Percentiles rank a stretch among this genome's conserved stretches.
Evolutionary conservation across 2,888 invertebrate genomes (phyloP).

Genomic region (Eupithecia insigniata): DNA sequence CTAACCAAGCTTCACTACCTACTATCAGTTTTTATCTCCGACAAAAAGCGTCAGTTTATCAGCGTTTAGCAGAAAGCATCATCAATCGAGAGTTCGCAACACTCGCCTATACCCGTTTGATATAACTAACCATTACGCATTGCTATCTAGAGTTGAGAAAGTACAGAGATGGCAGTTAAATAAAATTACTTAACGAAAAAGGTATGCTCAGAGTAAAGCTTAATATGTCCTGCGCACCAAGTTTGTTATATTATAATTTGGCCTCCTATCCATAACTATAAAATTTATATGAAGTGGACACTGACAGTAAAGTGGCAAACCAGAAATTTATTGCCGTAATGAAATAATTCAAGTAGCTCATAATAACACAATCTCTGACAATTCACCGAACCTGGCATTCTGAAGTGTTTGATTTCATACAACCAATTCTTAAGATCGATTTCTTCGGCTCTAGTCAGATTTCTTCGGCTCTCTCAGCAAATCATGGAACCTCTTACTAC

Average conservation of each 20-base stretch:
- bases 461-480: background rate
- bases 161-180: background rate
- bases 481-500: background rate
- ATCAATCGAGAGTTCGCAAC: constrained; percentile 26
- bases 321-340: no score
- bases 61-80: constrained; percentile 24
- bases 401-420: no score
- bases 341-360: no score
- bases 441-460: background rate
- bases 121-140: constrained; percentile 29
- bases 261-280: no score
- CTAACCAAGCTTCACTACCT: background rate
- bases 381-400: no score
- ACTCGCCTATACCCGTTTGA: constrained; percentile 19
- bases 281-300: no score
- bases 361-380: no score
- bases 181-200: background rate
- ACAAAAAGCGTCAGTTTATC: constrained; percentile 17
- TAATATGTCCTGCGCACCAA: no score
- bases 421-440: no score
- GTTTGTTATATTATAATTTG: no score
- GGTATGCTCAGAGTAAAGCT: no score
- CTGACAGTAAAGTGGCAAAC: no score
- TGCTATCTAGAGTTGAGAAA: background rate
- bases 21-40: background rate